Conservation (phyloP, 2,888 invertebrate species). For the Drosophila colorata region DNA sequence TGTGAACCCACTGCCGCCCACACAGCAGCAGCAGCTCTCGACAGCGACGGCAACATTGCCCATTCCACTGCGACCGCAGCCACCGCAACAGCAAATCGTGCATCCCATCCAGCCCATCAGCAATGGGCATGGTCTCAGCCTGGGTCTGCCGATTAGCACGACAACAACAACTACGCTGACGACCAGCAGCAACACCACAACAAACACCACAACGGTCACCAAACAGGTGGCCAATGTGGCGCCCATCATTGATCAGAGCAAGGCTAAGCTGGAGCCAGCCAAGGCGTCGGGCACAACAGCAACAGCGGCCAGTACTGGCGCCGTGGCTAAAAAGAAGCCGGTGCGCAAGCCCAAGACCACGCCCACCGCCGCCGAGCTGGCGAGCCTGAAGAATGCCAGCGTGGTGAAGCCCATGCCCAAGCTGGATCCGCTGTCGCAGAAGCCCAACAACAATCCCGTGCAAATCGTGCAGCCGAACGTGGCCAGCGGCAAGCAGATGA, state of each 20-base stretch:
- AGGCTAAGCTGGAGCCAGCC: slow-evolving; percentile 79
- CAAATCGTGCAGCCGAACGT: slow-evolving; percentile 85
- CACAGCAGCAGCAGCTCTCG: slow-evolving; percentile 45
- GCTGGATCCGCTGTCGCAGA: slow-evolving; percentile 83
- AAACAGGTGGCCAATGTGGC: slow-evolving; percentile 85
- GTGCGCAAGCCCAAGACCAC: slow-evolving; percentile 80
- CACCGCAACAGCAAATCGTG: slow-evolving; percentile 84
- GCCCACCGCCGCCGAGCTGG: slow-evolving; percentile 79
- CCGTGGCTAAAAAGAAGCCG: slow-evolving; percentile 81
- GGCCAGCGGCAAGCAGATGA: slow-evolving; percentile 82
- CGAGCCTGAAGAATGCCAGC: slow-evolving; percentile 81
- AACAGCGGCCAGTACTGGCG: slow-evolving; percentile 63
- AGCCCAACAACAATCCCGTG: slow-evolving; percentile 84
- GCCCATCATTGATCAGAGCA: slow-evolving; percentile 85
- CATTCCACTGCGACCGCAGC: slow-evolving; percentile 68
- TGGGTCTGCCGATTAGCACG: slow-evolving; percentile 60
- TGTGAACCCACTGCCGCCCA: slow-evolving; percentile 79
- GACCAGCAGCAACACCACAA: slow-evolving; percentile 62
- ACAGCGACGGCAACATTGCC: slow-evolving; percentile 50
- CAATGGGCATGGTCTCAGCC: slow-evolving; percentile 51
- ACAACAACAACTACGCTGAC: slow-evolving; percentile 68
- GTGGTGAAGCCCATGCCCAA: slow-evolving; percentile 85
- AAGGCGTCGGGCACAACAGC: slow-evolving; percentile 40
- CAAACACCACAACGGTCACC: slow-evolving; percentile 73
- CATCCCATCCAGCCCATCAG: slow-evolving; percentile 81